A percentile compares a stretch with the other conserved stretches of the same genome.
Evolutionary conservation across 2,113 vertebrate genomes (phyloP).

Genomic region (Chaenogobius annularis): DNA sequence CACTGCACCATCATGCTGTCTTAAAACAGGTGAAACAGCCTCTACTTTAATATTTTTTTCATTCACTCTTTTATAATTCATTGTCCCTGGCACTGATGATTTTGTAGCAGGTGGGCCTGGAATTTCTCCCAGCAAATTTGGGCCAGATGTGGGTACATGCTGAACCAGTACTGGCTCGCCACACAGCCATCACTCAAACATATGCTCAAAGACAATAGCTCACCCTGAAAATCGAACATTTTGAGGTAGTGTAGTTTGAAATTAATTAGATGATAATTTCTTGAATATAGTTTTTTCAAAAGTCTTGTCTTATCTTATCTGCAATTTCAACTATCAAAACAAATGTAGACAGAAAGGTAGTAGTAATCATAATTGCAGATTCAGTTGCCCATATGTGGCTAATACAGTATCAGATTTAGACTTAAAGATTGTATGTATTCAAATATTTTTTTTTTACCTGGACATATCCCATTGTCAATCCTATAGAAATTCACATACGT

Average conservation of each 20-base stretch:
- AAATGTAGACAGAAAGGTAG: too few relatives aligned
- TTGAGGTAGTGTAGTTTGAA: background rate
- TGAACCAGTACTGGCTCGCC: background rate
- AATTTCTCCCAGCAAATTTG: background rate
- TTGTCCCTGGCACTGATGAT: background rate
- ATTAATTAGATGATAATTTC: background rate
- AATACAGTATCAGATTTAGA: too few relatives aligned
- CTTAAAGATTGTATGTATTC: too few relatives aligned
- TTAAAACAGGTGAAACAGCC: background rate
- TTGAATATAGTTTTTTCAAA: background rate
- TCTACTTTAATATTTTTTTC: background rate
- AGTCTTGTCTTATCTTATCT: too few relatives aligned
- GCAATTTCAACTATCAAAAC: too few relatives aligned
- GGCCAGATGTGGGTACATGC: background rate
- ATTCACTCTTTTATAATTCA: background rate
- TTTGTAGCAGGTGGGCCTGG: constrained; percentile 3
- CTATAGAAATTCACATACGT: too few relatives aligned
- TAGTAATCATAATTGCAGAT: too few relatives aligned
- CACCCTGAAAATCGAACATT: background rate
- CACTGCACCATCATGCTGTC: background rate
- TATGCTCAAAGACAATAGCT: background rate
- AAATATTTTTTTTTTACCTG: too few relatives aligned
- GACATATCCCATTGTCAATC: too few relatives aligned
- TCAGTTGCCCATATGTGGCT: too few relatives aligned
- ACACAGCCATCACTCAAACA: background rate